A percentile compares a stretch with the other conserved stretches of the same genome.
Evolutionary conservation across 2,113 vertebrate species (phyloP).

Genomic region (Mustela lutreola): DNA sequence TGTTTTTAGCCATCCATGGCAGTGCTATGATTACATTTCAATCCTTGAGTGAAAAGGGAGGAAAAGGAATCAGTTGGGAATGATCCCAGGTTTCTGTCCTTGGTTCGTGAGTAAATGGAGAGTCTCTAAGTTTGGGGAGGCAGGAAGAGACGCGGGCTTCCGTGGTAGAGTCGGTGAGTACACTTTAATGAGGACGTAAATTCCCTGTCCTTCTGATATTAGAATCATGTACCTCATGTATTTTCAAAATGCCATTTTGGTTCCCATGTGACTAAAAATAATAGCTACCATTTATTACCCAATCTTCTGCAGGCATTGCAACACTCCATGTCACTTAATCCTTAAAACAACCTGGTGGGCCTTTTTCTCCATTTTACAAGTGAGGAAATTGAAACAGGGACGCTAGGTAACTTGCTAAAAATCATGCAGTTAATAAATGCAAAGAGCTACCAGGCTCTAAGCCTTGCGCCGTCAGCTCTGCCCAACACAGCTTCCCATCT

Average conservation of each 20-base stretch:
- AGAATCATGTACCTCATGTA: neutral
- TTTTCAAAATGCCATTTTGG: slow-evolving; percentile 13
- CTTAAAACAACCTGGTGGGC: neutral
- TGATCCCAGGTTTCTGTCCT: neutral
- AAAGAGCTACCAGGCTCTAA: neutral
- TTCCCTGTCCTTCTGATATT: neutral
- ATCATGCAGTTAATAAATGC: neutral
- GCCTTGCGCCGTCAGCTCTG: neutral
- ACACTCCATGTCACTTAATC: neutral
- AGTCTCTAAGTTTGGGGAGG: neutral
- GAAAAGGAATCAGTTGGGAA: neutral
- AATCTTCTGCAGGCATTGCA: neutral
- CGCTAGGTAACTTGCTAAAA: slow-evolving; percentile 20
- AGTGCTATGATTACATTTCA: neutral
- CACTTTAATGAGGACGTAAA: neutral
- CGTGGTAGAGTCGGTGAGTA: neutral
- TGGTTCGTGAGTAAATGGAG: neutral
- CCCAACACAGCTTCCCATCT: neutral
- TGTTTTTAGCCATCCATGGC: slow-evolving; percentile 40
- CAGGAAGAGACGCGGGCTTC: neutral
- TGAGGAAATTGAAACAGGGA: slow-evolving; percentile 19
- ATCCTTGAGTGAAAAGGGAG: neutral
- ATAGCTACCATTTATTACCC: neutral
- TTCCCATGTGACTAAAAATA: neutral
- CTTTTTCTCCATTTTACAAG: neutral